Conservation (phyloP, 2,888 invertebrate genomes). For the Diarsia brunnea region DNA sequence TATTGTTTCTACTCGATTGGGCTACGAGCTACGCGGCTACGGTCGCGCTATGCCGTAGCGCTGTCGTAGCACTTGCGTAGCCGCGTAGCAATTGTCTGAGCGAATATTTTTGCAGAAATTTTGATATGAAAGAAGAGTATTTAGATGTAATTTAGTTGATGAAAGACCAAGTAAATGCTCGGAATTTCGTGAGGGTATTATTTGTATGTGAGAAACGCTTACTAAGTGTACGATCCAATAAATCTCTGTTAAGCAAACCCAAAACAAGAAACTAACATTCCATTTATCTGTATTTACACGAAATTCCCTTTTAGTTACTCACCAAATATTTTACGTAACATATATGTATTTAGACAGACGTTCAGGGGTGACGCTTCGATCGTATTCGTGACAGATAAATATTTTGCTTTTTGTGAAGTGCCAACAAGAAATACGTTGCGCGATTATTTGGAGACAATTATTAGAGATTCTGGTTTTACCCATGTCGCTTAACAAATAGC, state of each 20-base stretch:
- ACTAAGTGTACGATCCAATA: constrained; percentile 32
- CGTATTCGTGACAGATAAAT: constrained; percentile 29
- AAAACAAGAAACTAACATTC: constrained; percentile 49
- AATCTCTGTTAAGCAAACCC: constrained; percentile 44
- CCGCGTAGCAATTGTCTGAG: constrained; percentile 20
- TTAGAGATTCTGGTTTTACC: not conserved
- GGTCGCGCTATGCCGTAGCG: constrained; percentile 59
- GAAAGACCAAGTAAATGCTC: constrained; percentile 21
- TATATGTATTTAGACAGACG: constrained; percentile 32
- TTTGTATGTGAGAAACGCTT: constrained; percentile 16
- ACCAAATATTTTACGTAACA: constrained; percentile 47
- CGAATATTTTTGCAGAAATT: constrained; percentile 12
- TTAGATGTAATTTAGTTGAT: constrained; percentile 7
- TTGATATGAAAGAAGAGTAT: not conserved
- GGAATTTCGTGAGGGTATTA: constrained; percentile 8
- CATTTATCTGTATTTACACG: constrained; percentile 52
- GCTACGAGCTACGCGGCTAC: constrained; percentile 68
- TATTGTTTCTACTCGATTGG: constrained; percentile 63
- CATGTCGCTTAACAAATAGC: not conserved
- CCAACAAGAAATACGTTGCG: not conserved
- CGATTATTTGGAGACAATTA: not conserved
- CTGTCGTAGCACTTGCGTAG: constrained; percentile 55
- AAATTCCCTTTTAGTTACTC: constrained; percentile 50
- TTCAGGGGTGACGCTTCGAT: constrained; percentile 27
- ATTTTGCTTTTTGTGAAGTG: constrained; percentile 5